Conservation (phyloP, 2,797 vertebrate genomes). For the Alectoris magna region DNA sequence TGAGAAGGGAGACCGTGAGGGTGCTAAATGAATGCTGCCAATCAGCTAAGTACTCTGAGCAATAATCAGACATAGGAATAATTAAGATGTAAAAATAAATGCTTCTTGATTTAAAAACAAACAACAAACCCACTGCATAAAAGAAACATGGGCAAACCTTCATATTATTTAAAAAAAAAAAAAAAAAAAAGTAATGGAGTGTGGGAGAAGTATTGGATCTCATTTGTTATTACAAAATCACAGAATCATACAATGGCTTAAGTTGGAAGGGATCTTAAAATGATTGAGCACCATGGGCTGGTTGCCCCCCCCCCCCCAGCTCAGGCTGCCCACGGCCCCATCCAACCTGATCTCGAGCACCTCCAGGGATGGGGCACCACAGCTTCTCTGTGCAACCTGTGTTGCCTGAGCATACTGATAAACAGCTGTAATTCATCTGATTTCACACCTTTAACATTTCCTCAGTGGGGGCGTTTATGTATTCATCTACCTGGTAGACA, state of each 20-base stretch:
- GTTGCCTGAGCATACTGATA: not conserved
- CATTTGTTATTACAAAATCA: not conserved
- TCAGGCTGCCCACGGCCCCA: too few species aligned
- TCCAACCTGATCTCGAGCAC: too few species aligned
- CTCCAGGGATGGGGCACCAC: too few species aligned
- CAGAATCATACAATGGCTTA: too few species aligned
- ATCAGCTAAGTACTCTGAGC: not conserved
- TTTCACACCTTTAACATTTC: not conserved
- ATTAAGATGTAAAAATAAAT: not conserved
- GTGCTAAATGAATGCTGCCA: not conserved
- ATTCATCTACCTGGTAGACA: not conserved
- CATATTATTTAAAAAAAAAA: too few species aligned
- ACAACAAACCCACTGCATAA: accelerated
- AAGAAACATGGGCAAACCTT: not conserved
- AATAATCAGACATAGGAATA: not conserved
- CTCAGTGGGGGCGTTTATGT: not conserved
- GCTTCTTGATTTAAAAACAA: not conserved
- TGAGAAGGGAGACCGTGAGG: not conserved
- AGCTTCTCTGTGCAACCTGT: too few species aligned
- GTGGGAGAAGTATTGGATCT: not conserved
- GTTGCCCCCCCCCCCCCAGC: too few species aligned
- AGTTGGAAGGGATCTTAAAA: too few species aligned
- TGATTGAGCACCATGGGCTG: too few species aligned
- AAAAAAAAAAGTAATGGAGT: not conserved
- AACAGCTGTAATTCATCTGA: not conserved